Conservation (phyloP, 2,797 vertebrate species). For the Pseudochirops corinnae region DNA sequence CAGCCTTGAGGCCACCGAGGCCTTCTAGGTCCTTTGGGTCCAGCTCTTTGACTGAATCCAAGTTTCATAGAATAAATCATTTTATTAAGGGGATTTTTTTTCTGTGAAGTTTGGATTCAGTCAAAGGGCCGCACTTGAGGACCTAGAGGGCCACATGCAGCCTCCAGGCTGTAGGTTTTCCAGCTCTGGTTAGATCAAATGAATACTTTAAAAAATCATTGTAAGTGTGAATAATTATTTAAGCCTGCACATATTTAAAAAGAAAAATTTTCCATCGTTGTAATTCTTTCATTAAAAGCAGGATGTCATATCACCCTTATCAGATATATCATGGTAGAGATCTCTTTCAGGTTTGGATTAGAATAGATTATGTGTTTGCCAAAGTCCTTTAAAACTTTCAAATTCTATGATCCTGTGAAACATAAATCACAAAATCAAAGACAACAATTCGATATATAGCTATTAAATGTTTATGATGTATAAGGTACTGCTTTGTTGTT, state of each 20-base stretch:
- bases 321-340: background rate
- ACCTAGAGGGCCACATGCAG: no score
- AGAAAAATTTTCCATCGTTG: background rate
- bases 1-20: no score
- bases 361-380: background rate
- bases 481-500: background rate
- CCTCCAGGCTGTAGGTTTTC: no score
- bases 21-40: no score
- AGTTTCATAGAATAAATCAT: no score
- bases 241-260: background rate
- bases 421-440: background rate
- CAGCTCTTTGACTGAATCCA: no score
- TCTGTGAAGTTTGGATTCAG: no score
- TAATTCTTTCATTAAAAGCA: background rate
- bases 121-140: no score
- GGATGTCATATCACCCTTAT: background rate
- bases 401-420: background rate
- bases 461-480: background rate
- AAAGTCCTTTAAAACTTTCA: background rate
- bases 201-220: background rate
- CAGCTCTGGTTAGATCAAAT: background rate
- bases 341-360: background rate
- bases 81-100: no score
- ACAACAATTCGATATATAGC: background rate
- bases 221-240: background rate